phyloP scores from a whole-genome alignment of 1,140 invertebrate species.

The Tetragonula clypearis region DNA sequence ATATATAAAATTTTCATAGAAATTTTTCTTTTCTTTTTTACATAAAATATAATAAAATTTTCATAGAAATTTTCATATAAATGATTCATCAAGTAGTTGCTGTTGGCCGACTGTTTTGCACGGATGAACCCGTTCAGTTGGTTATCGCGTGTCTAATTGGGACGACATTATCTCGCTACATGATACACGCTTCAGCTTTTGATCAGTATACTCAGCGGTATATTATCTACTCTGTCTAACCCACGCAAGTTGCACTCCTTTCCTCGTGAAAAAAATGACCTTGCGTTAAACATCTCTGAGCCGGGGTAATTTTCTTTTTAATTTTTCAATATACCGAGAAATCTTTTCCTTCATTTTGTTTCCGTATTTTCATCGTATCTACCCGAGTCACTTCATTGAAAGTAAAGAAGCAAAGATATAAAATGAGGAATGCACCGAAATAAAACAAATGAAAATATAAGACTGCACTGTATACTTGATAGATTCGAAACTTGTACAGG shows the following conservation, averaged over 20 bases:
- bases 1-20: neutral
- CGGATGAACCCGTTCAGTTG: neutral
- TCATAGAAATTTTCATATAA: neutral
- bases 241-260: neutral
- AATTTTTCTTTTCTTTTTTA: neutral
- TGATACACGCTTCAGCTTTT: conserved; percentile 17
- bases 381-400: neutral
- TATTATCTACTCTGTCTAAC: neutral
- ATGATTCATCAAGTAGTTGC: neutral
- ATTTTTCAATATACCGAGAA: neutral
- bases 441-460: too few species aligned
- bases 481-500: too few species aligned
- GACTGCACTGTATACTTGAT: too few species aligned
- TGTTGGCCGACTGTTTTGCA: neutral
- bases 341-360: neutral
- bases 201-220: conserved; percentile 8
- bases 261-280: neutral
- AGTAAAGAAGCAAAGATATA: neutral
- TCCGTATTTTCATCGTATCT: neutral
- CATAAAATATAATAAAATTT: too few species aligned
- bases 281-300: neutral
- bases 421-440: neutral
- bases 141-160: conserved; percentile 15
- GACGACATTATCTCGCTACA: conserved; percentile 21
- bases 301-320: rapidly evolving